Evolutionary conservation across 1,140 invertebrate species (phyloP).

Genomic region (Carposina sasakii): DNA sequence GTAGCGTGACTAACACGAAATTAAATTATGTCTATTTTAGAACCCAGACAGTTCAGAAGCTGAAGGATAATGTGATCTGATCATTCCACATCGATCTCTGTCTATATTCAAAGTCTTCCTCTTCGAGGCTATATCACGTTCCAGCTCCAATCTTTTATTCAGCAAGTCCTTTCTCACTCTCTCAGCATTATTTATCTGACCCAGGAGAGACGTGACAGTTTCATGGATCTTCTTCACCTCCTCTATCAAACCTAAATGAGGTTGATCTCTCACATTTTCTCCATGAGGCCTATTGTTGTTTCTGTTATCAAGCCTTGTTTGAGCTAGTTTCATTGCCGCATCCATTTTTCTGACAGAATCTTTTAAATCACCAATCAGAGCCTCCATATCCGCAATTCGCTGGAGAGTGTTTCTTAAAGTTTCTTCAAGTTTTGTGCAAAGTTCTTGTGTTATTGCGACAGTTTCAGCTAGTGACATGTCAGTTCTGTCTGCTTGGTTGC

Average conservation of each 20-base stretch:
- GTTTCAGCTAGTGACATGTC: slow-evolving; percentile 78
- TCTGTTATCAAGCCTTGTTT: slow-evolving; percentile 83
- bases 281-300: slow-evolving; percentile 76
- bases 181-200: slow-evolving; percentile 71
- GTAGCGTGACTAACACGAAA: no score
- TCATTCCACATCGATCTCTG: slow-evolving; percentile 76
- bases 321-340: slow-evolving; percentile 82
- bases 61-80: slow-evolving; percentile 81
- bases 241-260: slow-evolving; percentile 81
- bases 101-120: slow-evolving; percentile 82
- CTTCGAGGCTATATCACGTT: slow-evolving; percentile 82
- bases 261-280: slow-evolving; percentile 80
- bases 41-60: slow-evolving; percentile 76
- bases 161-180: slow-evolving; percentile 75
- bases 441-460: slow-evolving; percentile 78
- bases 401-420: slow-evolving; percentile 76
- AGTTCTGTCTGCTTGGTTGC: slow-evolving; percentile 81
- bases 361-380: slow-evolving; percentile 76
- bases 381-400: slow-evolving; percentile 81
- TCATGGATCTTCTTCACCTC: slow-evolving; percentile 81
- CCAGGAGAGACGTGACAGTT: slow-evolving; percentile 74
- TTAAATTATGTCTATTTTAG: slow-evolving; percentile 21
- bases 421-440: slow-evolving; percentile 77
- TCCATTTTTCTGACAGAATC: slow-evolving; percentile 78
- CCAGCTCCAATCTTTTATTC: slow-evolving; percentile 74